These are phyloP conservation scores for Limnephilus marmoratus DNA, from an alignment of 2,888 invertebrate genomes.

Conservation along the genomic window DNA sequence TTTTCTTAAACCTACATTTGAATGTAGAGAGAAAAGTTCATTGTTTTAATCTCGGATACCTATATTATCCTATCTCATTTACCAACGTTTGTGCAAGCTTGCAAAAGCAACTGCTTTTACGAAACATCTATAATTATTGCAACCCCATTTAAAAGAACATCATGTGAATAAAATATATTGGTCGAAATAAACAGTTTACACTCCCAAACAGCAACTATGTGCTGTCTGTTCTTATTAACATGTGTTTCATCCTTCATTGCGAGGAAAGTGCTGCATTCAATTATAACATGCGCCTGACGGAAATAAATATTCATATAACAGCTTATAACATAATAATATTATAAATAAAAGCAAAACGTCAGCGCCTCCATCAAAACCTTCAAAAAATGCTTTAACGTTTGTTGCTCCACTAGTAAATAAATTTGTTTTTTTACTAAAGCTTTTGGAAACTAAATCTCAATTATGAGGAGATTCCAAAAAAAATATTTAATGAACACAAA, in stretches of 20 bases:
- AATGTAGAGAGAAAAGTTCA: background rate
- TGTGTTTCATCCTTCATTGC: background rate
- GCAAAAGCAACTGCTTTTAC: background rate
- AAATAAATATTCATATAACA: background rate
- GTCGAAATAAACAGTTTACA: background rate
- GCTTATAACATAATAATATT: background rate
- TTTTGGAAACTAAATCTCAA: conserved; percentile 25
- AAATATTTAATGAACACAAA: background rate
- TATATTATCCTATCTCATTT: conserved; percentile 2
- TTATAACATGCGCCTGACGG: background rate
- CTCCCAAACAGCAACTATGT: background rate
- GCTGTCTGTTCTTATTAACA: background rate
- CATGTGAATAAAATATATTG: background rate
- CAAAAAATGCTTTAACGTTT: conserved; percentile 2
- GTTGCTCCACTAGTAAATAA: conserved; percentile 26
- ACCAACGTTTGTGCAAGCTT: background rate
- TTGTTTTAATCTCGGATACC: background rate
- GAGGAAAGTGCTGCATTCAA: background rate
- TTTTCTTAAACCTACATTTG: background rate
- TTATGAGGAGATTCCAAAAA: conserved; percentile 3
- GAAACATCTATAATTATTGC: background rate
- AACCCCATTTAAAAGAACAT: background rate
- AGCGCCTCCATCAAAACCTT: background rate
- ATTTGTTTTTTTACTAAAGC: background rate
- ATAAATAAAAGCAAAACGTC: background rate